A percentile compares a stretch with the other conserved stretches of the same genome.
Conservation (phyloP, 92 coral and sea anemone species). For the Porites evermanni region DNA sequence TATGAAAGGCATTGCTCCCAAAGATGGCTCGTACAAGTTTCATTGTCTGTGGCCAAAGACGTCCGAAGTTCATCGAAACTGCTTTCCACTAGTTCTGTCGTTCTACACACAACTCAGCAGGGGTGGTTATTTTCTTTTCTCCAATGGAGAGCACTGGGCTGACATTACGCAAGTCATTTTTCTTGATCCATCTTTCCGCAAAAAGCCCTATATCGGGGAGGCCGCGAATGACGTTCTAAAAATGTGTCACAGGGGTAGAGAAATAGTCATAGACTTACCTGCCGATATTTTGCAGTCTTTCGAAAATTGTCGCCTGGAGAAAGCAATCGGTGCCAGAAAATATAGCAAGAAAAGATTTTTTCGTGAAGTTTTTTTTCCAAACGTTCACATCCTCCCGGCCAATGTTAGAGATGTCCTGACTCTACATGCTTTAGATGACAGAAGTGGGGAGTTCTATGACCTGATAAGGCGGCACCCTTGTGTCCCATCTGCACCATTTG, state of each 20-base stretch:
- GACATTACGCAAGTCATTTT: constrained; percentile 45
- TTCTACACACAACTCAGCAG: constrained; percentile 42
- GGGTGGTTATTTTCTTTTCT: constrained; percentile 31
- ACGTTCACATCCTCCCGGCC: constrained; percentile 20
- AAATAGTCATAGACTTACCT: constrained; percentile 70
- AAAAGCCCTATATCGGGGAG: constrained; percentile 40
- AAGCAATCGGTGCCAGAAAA: constrained; percentile 4
- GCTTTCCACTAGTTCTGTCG: constrained; percentile 26
- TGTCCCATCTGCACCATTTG: constrained; percentile 74
- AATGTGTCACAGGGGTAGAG: neutral
- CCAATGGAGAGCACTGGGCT: constrained; percentile 69
- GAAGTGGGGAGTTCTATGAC: neutral
- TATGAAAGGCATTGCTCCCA: no score
- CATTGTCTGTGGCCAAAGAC: constrained; percentile 70
- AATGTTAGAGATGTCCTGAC: constrained; percentile 55
- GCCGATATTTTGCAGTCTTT: constrained; percentile 56
- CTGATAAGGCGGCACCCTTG: constrained; percentile 53
- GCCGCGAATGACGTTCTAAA: constrained; percentile 50
- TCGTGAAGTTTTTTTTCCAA: constrained; percentile 62
- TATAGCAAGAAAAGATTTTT: constrained; percentile 55
- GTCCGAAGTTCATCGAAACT: constrained; percentile 21
- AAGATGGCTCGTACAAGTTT: constrained; percentile 29
- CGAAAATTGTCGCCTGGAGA: constrained; percentile 30
- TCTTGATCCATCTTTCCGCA: constrained; percentile 59
- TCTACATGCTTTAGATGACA: constrained; percentile 65